Evolutionary conservation across 2,797 vertebrate species (phyloP).

Genomic region (Danio tinwini): DNA sequence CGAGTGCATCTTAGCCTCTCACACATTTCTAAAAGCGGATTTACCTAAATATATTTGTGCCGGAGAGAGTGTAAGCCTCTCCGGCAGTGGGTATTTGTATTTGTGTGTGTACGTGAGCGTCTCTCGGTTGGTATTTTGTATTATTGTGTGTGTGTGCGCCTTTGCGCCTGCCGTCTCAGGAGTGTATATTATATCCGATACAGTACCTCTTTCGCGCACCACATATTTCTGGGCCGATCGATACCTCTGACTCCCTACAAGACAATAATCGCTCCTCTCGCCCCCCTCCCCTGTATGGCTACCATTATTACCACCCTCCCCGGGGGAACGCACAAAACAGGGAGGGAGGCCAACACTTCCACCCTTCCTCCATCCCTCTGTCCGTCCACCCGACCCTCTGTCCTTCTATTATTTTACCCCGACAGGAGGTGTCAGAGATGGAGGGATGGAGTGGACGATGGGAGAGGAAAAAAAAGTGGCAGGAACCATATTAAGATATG

Average conservation of each 20-base stretch:
- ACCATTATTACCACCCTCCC: slow-evolving; percentile 93
- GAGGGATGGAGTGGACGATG: slow-evolving; percentile 31
- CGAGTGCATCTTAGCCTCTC: slow-evolving; percentile 10
- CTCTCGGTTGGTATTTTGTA: slow-evolving; percentile 47
- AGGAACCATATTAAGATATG: slow-evolving; percentile 25
- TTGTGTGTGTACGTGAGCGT: slow-evolving; percentile 45
- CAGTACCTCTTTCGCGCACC: slow-evolving; percentile 91
- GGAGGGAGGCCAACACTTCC: slow-evolving; percentile 49
- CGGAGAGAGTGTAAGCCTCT: slow-evolving; percentile 22
- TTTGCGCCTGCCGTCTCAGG: slow-evolving; percentile 70
- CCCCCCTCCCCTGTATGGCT: slow-evolving; percentile 79
- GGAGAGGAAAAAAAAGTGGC: not conserved
- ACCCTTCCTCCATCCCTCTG: slow-evolving; percentile 53
- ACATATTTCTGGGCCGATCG: slow-evolving; percentile 96
- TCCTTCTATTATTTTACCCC: slow-evolving; percentile 47
- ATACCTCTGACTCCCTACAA: slow-evolving; percentile 97
- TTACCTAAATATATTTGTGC: slow-evolving; percentile 35
- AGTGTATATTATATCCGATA: slow-evolving; percentile 95
- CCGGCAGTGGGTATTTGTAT: slow-evolving; percentile 43
- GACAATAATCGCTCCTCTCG: slow-evolving; percentile 89
- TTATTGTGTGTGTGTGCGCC: slow-evolving; percentile 41
- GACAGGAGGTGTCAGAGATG: slow-evolving; percentile 65
- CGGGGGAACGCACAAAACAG: slow-evolving; percentile 66
- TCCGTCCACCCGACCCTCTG: slow-evolving; percentile 52
- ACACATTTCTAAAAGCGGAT: not conserved